Percentiles rank a stretch among this genome's conserved stretches.
Evolutionary conservation across 35 echinoderm and acorn worm species (phyloP).

Genomic region (Amphiura filiformis): DNA sequence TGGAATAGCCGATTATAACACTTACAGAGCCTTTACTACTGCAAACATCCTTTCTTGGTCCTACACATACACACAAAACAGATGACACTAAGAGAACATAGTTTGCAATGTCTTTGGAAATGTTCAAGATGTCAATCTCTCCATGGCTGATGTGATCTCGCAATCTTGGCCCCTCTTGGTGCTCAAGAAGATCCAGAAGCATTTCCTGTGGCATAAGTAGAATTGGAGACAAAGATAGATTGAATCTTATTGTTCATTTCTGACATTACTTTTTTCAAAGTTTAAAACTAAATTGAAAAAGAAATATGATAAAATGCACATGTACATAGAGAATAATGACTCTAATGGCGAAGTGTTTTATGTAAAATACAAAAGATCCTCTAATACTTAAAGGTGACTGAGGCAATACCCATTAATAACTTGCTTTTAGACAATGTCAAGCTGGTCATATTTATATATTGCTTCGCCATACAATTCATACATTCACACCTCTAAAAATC

Average conservation of each 20-base stretch:
- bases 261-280: not conserved
- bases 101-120: slow-evolving; percentile 22
- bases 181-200: slow-evolving; percentile 72
- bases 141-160: slow-evolving; percentile 86
- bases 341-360: no score
- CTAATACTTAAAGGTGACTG: no score
- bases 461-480: no score
- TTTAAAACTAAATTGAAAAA: not conserved
- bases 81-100: slow-evolving; percentile 28
- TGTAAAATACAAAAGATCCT: no score
- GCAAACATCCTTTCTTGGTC: no score
- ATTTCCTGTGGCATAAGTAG: slow-evolving; percentile 53
- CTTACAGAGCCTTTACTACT: not conserved
- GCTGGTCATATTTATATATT: no score
- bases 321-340: not conserved
- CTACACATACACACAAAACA: slow-evolving; percentile 41
- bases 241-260: not conserved
- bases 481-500: no score
- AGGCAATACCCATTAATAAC: no score
- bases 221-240: not conserved
- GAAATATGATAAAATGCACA: not conserved
- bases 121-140: slow-evolving; percentile 55
- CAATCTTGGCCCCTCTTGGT: slow-evolving; percentile 72
- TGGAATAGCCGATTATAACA: not conserved
- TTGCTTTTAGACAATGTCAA: no score